phyloP scores from a whole-genome alignment of 2,113 vertebrate species.

The Elaphurus davidianus region DNA sequence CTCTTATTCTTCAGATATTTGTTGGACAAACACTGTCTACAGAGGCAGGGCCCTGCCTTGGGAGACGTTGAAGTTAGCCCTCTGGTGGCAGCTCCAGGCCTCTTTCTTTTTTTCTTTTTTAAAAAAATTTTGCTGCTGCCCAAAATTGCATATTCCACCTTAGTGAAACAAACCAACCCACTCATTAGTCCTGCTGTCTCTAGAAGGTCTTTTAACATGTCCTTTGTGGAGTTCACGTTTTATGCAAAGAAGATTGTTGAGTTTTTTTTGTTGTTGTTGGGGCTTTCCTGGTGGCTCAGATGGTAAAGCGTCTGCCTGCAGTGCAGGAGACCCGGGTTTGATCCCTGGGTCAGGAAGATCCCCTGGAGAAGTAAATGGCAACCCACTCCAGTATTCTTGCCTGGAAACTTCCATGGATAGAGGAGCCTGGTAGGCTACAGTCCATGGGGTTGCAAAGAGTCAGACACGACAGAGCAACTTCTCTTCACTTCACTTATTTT shows the following conservation, averaged over 20 bases:
- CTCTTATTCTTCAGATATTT: not conserved
- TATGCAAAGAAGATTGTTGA: not conserved
- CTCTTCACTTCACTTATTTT: not conserved
- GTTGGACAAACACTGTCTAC: not conserved
- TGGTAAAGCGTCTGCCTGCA: too few relatives aligned
- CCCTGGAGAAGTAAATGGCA: too few relatives aligned
- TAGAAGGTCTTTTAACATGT: not conserved
- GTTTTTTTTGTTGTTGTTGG: not conserved
- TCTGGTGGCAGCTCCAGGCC: not conserved
- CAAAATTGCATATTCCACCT: not conserved
- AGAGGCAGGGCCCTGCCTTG: not conserved
- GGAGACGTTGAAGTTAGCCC: not conserved
- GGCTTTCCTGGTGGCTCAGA: too few relatives aligned
- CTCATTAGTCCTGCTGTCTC: not conserved
- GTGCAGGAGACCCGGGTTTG: too few relatives aligned
- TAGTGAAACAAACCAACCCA: not conserved
- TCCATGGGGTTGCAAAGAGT: too few relatives aligned
- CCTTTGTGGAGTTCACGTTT: not conserved
- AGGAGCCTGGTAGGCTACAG: too few relatives aligned
- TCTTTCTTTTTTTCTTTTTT: not conserved
- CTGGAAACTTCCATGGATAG: too few relatives aligned
- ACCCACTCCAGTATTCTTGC: too few relatives aligned
- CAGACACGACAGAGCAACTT: too few relatives aligned
- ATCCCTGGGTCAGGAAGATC: too few relatives aligned
- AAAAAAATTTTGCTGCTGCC: not conserved